Evolutionary conservation across 2,888 invertebrate genomes (phyloP).

Genomic region (Pheosia gnoma): DNA sequence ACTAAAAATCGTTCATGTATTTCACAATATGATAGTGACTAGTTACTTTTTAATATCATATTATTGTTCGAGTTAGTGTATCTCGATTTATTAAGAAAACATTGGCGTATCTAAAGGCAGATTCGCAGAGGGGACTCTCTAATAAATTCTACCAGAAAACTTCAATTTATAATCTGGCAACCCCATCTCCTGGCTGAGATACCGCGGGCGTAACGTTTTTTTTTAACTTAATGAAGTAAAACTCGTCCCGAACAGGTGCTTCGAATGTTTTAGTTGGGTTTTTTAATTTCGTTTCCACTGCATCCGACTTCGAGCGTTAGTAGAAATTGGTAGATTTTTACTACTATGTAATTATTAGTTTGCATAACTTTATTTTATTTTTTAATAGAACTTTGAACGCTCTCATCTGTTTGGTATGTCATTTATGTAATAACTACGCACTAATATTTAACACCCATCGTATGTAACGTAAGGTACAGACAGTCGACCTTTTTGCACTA

Average conservation of each 20-base stretch:
- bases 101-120: too few relatives aligned
- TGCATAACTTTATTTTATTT: background rate
- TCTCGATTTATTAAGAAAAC: too few relatives aligned
- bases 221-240: constrained; percentile 35
- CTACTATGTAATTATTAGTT: background rate
- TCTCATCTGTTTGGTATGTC: too few relatives aligned
- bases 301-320: background rate
- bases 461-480: constrained; percentile 21
- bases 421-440: background rate
- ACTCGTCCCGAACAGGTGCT: constrained; percentile 29
- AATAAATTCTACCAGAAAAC: too few relatives aligned
- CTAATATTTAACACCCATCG: constrained; percentile 3
- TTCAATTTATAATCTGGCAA: constrained; percentile 10
- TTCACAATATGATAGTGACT: too few relatives aligned
- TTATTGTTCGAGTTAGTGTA: too few relatives aligned
- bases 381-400: too few relatives aligned
- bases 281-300: constrained; percentile 5
- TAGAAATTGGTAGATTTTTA: background rate
- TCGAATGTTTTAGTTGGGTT: constrained; percentile 25
- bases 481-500: constrained; percentile 23
- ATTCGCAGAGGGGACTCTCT: too few relatives aligned
- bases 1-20: too few relatives aligned
- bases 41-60: too few relatives aligned
- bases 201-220: constrained; percentile 24
- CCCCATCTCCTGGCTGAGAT: constrained; percentile 7